phyloP scores from a whole-genome alignment of 37 sponge, comb jelly and placozoan species.

The Crambe crambe region DNA sequence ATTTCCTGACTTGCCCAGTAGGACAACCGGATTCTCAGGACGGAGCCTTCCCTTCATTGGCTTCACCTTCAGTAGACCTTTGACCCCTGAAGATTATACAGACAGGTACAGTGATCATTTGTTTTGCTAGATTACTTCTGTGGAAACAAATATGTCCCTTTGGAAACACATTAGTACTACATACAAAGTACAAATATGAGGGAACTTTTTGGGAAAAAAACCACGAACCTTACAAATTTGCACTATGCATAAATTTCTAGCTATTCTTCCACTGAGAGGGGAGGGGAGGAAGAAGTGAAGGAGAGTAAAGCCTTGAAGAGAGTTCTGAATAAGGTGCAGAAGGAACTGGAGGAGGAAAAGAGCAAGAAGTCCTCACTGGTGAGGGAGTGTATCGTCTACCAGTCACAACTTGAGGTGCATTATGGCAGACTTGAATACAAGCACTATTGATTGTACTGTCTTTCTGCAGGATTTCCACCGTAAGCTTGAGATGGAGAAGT shows the following conservation, averaged over 20 bases:
- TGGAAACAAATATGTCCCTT: too few species aligned
- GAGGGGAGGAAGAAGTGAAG: too few species aligned
- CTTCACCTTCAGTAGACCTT: conserved; percentile 76
- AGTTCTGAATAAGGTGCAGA: conserved; percentile 30
- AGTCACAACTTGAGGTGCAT: conserved; percentile 56
- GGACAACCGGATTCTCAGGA: conserved; percentile 50
- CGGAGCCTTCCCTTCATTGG: conserved; percentile 86
- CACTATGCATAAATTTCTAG: too few species aligned
- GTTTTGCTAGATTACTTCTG: neutral
- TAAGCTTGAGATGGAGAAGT: conserved; percentile 66
- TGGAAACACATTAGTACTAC: too few species aligned
- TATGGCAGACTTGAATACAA: neutral
- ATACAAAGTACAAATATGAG: too few species aligned
- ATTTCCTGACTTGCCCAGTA: neutral
- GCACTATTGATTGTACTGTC: neutral
- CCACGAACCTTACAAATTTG: too few species aligned
- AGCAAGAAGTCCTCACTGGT: conserved; percentile 42
- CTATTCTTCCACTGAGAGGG: too few species aligned
- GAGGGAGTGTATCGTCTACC: conserved; percentile 59
- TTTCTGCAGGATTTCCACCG: conserved; percentile 60
- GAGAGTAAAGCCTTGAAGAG: too few species aligned
- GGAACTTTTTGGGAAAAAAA: too few species aligned
- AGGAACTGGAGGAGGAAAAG: conserved; percentile 36
- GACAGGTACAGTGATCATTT: neutral
- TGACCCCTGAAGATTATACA: neutral